A percentile compares a stretch with the other conserved stretches of the same genome.
Evolutionary conservation across 2,113 vertebrate species (phyloP).

Genomic region (Cottus gobio): DNA sequence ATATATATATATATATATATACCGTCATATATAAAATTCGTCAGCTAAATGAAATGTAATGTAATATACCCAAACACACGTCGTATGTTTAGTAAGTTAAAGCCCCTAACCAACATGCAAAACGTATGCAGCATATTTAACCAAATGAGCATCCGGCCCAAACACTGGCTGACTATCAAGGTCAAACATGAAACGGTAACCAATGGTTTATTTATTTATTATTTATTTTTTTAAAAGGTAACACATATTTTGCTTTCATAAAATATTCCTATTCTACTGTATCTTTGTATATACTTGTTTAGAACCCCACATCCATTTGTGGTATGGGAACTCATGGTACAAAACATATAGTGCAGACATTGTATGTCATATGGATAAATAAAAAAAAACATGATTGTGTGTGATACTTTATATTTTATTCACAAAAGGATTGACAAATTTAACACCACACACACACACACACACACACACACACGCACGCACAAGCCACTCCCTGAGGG

Average conservation of each 20-base stretch:
- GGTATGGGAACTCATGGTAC: neutral
- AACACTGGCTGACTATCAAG: neutral
- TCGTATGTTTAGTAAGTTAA: no score
- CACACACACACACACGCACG: no score
- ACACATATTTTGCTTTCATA: neutral
- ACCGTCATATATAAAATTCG: no score
- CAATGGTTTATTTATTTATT: neutral
- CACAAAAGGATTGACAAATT: neutral
- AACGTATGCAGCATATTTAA: neutral
- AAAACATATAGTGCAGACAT: neutral
- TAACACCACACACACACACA: no score
- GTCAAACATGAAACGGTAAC: neutral
- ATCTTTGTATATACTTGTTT: neutral
- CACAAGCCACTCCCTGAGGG: constrained; percentile 41
- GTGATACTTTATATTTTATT: neutral
- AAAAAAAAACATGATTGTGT: neutral
- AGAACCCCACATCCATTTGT: neutral
- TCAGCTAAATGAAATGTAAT: no score
- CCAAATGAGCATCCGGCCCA: neutral
- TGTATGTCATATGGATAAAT: neutral
- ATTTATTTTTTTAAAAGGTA: neutral
- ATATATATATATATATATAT: no score
- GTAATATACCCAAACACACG: no score
- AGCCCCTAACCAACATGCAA: neutral
- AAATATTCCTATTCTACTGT: neutral